Base-by-base conservation (phyloP, 2,888 invertebrate species). In the Diloba caeruleocephala region DNA sequence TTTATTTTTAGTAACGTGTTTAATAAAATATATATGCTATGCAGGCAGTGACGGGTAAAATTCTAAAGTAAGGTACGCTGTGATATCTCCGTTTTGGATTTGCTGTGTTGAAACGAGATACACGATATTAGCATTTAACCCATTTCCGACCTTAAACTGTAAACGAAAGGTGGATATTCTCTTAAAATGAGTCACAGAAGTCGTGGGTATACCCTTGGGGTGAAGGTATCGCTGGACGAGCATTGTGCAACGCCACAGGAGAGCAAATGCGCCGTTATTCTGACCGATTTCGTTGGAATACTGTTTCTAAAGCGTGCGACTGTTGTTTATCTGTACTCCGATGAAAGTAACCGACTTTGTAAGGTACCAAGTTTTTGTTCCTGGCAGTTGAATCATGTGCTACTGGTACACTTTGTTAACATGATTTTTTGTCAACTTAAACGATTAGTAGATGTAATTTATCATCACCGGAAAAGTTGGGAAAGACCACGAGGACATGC, bases 101-200 rank as follows among this genome's bases (percentile, higher is more conserved):
- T 81, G 74, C 78, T 70, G 71, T 79, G 88, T 88, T 87, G 88
- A 89, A 89, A 88, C 82, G 85, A 84, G 83, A 85, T 84, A 84
- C 80, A 76, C 66, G 71, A 77, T 77, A 56, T 5, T 6, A 3
- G 13, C 9, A 31, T 0, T 58, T 34, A 58, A 17, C 14, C 54
- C 7, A 76, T 51, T 58, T 23, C 38, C 14, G 54, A 51, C 72
- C 63, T 48, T 75, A 67, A 15, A 0, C 0, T 1, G 0, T 29
- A 0, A 0, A 14, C 0, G 36, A 70, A 55, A 31, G 52, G 76
- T 76, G 55, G 48, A 34, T 42, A 56, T 71, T 69, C 33, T 29
- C n/a, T 48, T 74, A 39, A 13, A 29, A 14, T n/a, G 8, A 7
- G 60, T 64, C 32, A 37, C 52, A 51, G 39, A 63, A 73, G 72